phyloP scores from a whole-genome alignment of 2,797 vertebrate genomes.

The Lagocephalus sceleratus region DNA sequence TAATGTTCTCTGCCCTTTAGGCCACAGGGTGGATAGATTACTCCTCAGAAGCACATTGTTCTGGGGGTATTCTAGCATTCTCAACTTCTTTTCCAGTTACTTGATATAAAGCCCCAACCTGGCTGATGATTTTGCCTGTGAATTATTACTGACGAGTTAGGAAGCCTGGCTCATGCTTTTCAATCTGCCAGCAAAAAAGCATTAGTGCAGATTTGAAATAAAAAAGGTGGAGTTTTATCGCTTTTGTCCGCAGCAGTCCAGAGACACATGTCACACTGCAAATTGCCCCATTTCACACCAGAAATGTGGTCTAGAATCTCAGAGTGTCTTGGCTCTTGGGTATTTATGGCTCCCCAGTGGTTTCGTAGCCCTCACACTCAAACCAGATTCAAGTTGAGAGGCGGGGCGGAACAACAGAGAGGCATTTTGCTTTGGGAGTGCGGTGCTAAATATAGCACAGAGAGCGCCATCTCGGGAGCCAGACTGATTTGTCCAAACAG shows the following conservation, averaged over 20 bases:
- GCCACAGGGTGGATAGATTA: too few relatives aligned
- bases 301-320: constrained; percentile 15
- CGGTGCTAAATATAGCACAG: constrained; percentile 68
- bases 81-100: too few relatives aligned
- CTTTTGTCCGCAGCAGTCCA: constrained; percentile 11
- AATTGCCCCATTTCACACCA: constrained; percentile 39
- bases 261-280: constrained; percentile 35
- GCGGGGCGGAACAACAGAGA: constrained; percentile 46
- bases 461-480: constrained; percentile 43
- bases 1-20: neutral
- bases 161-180: constrained; percentile 1
- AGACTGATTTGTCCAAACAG: constrained; percentile 58
- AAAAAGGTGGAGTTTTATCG: constrained; percentile 10
- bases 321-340: constrained; percentile 28
- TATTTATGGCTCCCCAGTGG: constrained; percentile 42
- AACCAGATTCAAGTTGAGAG: constrained; percentile 47
- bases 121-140: neutral
- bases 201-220: constrained; percentile 9
- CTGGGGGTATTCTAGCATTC: too few relatives aligned
- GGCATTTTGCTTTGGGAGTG: constrained; percentile 50
- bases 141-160: neutral
- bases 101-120: too few relatives aligned
- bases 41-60: too few relatives aligned
- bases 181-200: constrained; percentile 1
- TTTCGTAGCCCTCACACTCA: constrained; percentile 32